Conservation (phyloP, 2,113 vertebrate genomes). For the Gasterosteus nipponicus region DNA sequence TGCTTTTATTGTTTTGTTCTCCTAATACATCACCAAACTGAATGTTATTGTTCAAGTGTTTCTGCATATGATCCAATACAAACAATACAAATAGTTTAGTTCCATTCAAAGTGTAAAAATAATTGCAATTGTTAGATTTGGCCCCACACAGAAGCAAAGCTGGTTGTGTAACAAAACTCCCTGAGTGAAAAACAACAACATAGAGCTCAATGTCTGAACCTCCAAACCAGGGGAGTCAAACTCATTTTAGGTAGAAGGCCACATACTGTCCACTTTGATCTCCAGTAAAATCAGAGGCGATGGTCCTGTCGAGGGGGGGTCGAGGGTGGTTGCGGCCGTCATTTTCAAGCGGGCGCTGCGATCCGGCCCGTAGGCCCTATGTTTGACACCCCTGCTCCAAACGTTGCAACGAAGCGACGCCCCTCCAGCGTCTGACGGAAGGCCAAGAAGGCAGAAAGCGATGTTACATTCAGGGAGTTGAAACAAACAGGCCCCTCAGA, state of each 20-base stretch:
- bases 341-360: too few relatives aligned
- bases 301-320: too few relatives aligned
- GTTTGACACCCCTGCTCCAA: too few relatives aligned
- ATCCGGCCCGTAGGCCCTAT: too few relatives aligned
- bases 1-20: slow-evolving; percentile 22
- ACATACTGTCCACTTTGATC: too few relatives aligned
- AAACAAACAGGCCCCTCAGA: slow-evolving; percentile 41
- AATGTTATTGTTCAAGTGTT: slow-evolving; percentile 15
- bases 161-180: slow-evolving; percentile 60
- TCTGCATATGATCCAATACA: slow-evolving; percentile 22
- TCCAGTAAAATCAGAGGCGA: too few relatives aligned
- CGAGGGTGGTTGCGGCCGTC: too few relatives aligned
- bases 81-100: slow-evolving; percentile 42
- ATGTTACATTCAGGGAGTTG: slow-evolving; percentile 30
- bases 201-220: slow-evolving; percentile 2
- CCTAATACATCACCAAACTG: slow-evolving; percentile 8
- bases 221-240: not conserved
- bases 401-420: slow-evolving; percentile 13
- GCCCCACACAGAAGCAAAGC: not conserved
- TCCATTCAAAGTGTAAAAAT: slow-evolving; percentile 19
- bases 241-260: too few relatives aligned
- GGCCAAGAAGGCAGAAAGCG: slow-evolving; percentile 4
- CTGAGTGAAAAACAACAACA: slow-evolving; percentile 66
- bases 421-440: slow-evolving; percentile 28
- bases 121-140: not conserved